Evolutionary conservation across 2,888 invertebrate genomes (phyloP).

Genomic region (Prosopocoilus inquinatus): DNA sequence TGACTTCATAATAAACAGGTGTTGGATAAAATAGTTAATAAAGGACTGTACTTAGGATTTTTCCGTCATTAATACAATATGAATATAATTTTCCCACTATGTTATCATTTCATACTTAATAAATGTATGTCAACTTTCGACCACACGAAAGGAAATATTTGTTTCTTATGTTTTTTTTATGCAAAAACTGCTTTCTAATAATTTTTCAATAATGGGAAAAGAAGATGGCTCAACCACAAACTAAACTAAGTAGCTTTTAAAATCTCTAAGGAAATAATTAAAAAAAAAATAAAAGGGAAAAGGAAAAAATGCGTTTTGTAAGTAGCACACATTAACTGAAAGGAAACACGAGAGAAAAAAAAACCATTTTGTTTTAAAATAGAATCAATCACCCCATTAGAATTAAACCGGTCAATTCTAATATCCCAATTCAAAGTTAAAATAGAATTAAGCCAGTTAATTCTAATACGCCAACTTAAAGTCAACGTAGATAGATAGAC

Average conservation of each 20-base stretch:
- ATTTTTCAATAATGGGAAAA: conserved; percentile 31
- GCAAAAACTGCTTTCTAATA: not conserved
- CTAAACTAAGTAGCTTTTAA: conserved; percentile 38
- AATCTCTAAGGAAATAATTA: conserved; percentile 39
- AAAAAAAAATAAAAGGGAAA: conserved; percentile 35
- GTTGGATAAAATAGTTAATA: too few species aligned
- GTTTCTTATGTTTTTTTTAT: too few species aligned
- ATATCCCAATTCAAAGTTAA: conserved; percentile 30
- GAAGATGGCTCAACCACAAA: conserved; percentile 38
- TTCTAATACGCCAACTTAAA: too few species aligned
- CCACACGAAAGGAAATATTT: too few species aligned
- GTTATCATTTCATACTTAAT: too few species aligned
- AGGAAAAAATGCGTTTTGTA: conserved; percentile 35
- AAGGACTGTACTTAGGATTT: too few species aligned
- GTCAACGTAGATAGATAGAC: conserved; percentile 38
- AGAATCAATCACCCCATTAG: conserved; percentile 26
- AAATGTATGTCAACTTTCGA: too few species aligned
- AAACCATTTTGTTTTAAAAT: conserved; percentile 29
- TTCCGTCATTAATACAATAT: too few species aligned
- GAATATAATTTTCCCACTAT: too few species aligned
- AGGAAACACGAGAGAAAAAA: conserved; percentile 20
- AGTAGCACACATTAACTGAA: conserved; percentile 34
- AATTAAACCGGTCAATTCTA: conserved; percentile 34
- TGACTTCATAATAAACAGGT: too few species aligned
- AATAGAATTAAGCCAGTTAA: too few species aligned